Percentiles rank a stretch among this genome's conserved stretches.
Evolutionary conservation across 2,888 invertebrate genomes (phyloP).

Genomic region (Nomada ruficornis): DNA sequence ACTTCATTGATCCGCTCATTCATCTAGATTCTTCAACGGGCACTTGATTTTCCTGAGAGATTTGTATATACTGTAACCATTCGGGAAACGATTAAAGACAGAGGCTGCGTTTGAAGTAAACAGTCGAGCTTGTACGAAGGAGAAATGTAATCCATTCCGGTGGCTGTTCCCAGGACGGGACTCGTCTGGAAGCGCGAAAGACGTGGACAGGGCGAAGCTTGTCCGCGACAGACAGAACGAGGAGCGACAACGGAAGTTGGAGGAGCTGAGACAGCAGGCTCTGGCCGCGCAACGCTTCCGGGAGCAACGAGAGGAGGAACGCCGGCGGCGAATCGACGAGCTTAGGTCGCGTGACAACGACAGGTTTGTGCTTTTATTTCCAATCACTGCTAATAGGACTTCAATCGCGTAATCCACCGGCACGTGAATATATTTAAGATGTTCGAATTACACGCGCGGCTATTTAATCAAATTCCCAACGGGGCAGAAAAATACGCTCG

Average conservation of each 20-base stretch:
- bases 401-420: not conserved
- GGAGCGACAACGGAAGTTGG: constrained; percentile 94
- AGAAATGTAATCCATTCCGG: constrained; percentile 31
- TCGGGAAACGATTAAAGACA: constrained; percentile 44
- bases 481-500: not conserved
- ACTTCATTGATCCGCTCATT: not conserved
- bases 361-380: constrained; percentile 81
- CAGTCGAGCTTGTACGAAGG: not conserved
- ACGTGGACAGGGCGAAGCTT: constrained; percentile 84
- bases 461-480: not conserved
- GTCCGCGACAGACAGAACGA: constrained; percentile 95
- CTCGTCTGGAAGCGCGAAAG: constrained; percentile 79
- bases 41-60: not conserved
- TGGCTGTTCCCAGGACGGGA: constrained; percentile 81
- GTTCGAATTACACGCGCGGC: not conserved
- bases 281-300: constrained; percentile 95
- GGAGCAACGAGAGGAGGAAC: constrained; percentile 94
- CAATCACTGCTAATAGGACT: not conserved
- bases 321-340: constrained; percentile 92
- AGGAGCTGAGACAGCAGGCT: constrained; percentile 95
- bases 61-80: not conserved
- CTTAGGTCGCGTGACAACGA: constrained; percentile 91
- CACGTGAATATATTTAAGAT: constrained; percentile 6
- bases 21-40: not conserved
- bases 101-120: constrained; percentile 2